phyloP scores from a whole-genome alignment of 2,797 vertebrate species.

The Eutrigla gurnardus region DNA sequence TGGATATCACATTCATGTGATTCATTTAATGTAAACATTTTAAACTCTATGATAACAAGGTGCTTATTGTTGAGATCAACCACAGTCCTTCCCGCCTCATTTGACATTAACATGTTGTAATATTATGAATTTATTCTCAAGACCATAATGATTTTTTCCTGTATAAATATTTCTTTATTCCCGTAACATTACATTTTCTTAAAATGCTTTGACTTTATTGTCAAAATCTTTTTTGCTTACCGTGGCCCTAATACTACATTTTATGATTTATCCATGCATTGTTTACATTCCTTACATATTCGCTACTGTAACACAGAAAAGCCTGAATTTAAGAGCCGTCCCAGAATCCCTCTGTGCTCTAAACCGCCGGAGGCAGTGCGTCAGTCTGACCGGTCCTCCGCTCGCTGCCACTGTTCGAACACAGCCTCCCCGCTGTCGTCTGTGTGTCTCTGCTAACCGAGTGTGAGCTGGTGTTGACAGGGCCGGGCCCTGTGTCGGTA shows the following conservation, averaged over 20 bases:
- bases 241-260: neutral
- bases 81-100: too few species aligned
- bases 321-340: neutral
- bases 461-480: slow-evolving; percentile 78
- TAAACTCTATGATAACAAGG: too few species aligned
- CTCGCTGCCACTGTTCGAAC: slow-evolving; percentile 38
- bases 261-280: too few species aligned
- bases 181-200: too few species aligned
- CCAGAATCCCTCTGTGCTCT: neutral
- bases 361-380: slow-evolving; percentile 43
- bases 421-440: slow-evolving; percentile 37
- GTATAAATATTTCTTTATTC: too few species aligned
- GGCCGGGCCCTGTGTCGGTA: slow-evolving; percentile 59
- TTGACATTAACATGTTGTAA: too few species aligned
- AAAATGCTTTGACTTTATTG: too few species aligned
- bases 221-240: neutral
- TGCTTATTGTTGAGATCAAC: too few species aligned
- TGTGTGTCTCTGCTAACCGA: slow-evolving; percentile 56
- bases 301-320: neutral
- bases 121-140: too few species aligned
- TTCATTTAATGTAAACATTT: too few species aligned
- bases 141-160: too few species aligned
- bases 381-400: neutral
- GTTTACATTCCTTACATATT: neutral
- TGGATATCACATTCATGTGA: too few species aligned